Evolutionary conservation across 2,113 vertebrate genomes (phyloP).

Genomic region (Scortum barcoo): DNA sequence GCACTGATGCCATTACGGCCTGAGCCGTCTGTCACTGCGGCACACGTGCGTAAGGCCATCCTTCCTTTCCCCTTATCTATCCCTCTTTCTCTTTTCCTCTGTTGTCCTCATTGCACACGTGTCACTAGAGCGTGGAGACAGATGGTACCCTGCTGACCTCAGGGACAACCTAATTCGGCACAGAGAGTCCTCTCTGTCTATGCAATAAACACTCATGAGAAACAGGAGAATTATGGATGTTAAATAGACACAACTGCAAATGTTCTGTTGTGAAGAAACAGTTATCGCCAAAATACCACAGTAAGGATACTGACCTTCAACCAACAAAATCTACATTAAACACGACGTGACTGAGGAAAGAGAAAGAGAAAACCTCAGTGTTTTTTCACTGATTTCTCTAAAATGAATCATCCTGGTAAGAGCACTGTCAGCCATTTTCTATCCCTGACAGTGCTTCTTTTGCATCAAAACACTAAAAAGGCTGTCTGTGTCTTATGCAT

Average conservation of each 20-base stretch:
- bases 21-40: conserved; percentile 48
- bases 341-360: neutral
- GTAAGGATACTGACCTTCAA: neutral
- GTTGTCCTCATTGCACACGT: conserved; percentile 75
- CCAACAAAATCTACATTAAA: conserved; percentile 10
- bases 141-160: conserved; percentile 77
- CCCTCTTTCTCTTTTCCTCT: conserved; percentile 45
- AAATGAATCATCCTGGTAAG: conserved; percentile 21
- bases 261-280: conserved; percentile 3
- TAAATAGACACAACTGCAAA: conserved; percentile 10
- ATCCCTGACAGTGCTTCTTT: neutral
- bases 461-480: conserved; percentile 2
- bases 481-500: conserved; percentile 14
- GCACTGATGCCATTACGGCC: conserved; percentile 46
- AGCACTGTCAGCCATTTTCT: conserved; percentile 30
- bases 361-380: neutral
- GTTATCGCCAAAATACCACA: neutral
- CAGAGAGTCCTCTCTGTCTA: conserved; percentile 18
- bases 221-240: conserved; percentile 7
- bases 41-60: conserved; percentile 58
- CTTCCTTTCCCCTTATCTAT: conserved; percentile 43
- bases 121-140: conserved; percentile 77
- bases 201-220: conserved; percentile 9
- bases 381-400: neutral
- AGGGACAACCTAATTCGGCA: conserved; percentile 56